A percentile compares a stretch with the other conserved stretches of the same genome.
These are phyloP conservation scores for Lophius piscatorius DNA, from an alignment of 2,113 vertebrate genomes.

Conservation along the genomic window DNA sequence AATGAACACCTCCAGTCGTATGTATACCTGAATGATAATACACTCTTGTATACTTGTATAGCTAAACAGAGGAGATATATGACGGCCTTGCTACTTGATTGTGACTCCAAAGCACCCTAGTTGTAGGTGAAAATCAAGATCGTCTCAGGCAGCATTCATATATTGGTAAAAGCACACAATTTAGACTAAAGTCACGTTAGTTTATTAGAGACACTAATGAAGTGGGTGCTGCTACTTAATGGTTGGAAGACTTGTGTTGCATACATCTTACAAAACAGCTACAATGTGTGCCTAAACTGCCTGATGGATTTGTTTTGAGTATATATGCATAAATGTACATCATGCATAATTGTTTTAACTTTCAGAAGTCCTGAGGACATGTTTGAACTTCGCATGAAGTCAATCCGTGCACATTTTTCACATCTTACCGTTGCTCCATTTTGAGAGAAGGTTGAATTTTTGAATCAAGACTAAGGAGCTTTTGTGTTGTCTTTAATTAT, in stretches of 20 bases:
- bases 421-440: conserved; percentile 25
- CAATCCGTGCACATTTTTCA: conserved; percentile 10
- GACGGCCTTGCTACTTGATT: too few relatives aligned
- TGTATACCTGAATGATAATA: background rate
- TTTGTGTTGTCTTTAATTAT: background rate
- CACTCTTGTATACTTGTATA: background rate
- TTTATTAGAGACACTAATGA: conserved; percentile 30
- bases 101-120: too few relatives aligned
- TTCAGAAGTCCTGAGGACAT: conserved; percentile 21
- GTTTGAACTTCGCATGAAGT: conserved; percentile 33
- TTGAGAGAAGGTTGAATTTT: too few relatives aligned
- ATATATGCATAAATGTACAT: conserved; percentile 45
- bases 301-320: conserved; percentile 20
- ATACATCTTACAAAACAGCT: conserved; percentile 6
- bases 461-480: background rate
- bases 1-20: conserved; percentile 6
- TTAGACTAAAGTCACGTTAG: too few relatives aligned
- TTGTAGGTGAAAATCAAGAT: too few relatives aligned
- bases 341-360: conserved; percentile 34
- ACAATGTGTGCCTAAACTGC: too few relatives aligned
- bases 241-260: conserved; percentile 22
- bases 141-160: too few relatives aligned
- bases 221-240: conserved; percentile 30
- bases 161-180: conserved; percentile 31
- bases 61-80: too few relatives aligned